phyloP scores from a whole-genome alignment of 2,113 vertebrate genomes.

The Pteropus alecto region DNA sequence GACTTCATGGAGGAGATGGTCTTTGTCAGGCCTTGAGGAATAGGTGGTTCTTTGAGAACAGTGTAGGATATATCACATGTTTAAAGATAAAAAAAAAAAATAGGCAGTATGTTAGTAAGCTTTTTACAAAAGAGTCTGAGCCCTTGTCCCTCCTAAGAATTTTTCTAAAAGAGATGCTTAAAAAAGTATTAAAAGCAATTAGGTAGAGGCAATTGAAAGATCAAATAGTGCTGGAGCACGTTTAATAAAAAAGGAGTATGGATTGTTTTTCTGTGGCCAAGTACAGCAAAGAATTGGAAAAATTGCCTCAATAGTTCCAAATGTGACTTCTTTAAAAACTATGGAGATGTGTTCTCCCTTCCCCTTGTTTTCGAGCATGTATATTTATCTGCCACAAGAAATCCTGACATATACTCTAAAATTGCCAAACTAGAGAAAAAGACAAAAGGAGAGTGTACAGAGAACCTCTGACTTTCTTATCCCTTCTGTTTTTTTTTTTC shows the following conservation, averaged over 20 bases:
- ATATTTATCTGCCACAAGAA: not conserved
- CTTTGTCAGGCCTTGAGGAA: conserved; percentile 18
- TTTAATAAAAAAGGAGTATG: conserved; percentile 24
- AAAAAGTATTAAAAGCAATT: conserved; percentile 43
- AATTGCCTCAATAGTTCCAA: not conserved
- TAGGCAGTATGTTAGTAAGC: not conserved
- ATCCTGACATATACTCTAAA: not conserved
- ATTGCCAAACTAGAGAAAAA: not conserved
- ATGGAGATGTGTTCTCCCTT: not conserved
- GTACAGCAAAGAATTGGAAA: not conserved
- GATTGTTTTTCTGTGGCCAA: not conserved
- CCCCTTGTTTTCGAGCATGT: not conserved
- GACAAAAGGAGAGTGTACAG: not conserved
- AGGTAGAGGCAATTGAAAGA: not conserved
- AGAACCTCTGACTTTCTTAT: not conserved
- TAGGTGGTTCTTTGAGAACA: not conserved
- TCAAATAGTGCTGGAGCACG: not conserved
- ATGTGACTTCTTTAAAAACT: not conserved
- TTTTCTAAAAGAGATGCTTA: conserved; percentile 41
- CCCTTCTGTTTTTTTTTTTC: not conserved
- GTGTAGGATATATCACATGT: not conserved
- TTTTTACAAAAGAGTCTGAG: conserved; percentile 21
- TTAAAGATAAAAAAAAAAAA: conserved; percentile 31
- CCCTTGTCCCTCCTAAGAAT: conserved; percentile 32
- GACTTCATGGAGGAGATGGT: not conserved